Evolutionary conservation across 2,797 vertebrate species (phyloP).

Genomic region (Bradypodion ventrale): DNA sequence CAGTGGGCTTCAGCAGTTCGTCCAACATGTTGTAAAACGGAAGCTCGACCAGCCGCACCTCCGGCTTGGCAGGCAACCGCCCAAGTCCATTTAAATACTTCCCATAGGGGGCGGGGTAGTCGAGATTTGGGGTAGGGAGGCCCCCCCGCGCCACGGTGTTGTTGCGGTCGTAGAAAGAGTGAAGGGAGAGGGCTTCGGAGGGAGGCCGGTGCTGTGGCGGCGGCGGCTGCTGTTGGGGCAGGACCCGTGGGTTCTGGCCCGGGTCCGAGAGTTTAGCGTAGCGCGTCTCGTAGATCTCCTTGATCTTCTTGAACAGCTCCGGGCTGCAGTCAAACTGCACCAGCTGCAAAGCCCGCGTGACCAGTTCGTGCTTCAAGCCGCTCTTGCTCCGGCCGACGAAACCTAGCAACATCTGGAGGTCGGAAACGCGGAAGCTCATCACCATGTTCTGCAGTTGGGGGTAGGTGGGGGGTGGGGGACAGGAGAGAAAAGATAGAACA

Average conservation of each 20-base stretch:
- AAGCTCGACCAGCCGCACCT: conserved; percentile 91
- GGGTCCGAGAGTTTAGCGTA: conserved; percentile 91
- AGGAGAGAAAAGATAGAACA: conserved; percentile 12
- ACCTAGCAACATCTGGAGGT: conserved; percentile 97
- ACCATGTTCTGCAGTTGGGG: conserved; percentile 89
- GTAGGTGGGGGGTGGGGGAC: no score
- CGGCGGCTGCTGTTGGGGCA: neutral
- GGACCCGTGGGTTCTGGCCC: conserved; percentile 27
- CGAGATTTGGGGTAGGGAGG: conserved; percentile 69
- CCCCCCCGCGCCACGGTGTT: conserved; percentile 69
- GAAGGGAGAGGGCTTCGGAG: conserved; percentile 70
- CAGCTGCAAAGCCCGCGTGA: conserved; percentile 91
- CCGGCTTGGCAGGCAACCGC: conserved; percentile 77
- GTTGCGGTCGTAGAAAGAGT: conserved; percentile 70
- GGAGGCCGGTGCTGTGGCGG: conserved; percentile 58
- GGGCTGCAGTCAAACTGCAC: conserved; percentile 98
- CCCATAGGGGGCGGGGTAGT: conserved; percentile 81
- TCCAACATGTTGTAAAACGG: conserved; percentile 97
- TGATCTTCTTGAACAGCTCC: conserved; percentile 96
- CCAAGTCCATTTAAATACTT: conserved; percentile 96
- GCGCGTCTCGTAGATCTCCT: conserved; percentile 95
- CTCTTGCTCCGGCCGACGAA: conserved; percentile 99
- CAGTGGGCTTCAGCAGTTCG: conserved; percentile 91
- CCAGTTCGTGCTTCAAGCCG: conserved; percentile 96
- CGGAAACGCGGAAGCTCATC: conserved; percentile 99